These are phyloP conservation scores for Notospermus geniculatus DNA, from an alignment of 1,140 invertebrate species.

Conservation along the genomic window DNA sequence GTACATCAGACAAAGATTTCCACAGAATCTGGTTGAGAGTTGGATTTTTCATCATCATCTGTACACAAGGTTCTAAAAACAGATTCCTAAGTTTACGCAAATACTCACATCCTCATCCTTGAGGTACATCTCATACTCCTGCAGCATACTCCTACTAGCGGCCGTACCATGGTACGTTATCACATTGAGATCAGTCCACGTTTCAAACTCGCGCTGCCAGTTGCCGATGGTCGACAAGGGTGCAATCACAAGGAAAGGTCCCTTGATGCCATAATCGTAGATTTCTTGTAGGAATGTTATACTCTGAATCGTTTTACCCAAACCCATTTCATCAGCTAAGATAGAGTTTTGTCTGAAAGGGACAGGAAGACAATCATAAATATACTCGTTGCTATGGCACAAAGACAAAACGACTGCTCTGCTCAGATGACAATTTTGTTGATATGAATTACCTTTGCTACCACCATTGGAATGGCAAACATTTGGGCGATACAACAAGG, in stretches of 20 bases:
- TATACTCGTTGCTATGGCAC: too few relatives aligned
- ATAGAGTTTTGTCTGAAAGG: constrained; percentile 88
- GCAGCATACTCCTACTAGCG: constrained; percentile 93
- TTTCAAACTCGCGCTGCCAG: constrained; percentile 99
- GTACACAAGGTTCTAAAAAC: too few relatives aligned
- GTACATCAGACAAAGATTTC: too few relatives aligned
- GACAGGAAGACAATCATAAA: neutral
- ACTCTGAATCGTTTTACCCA: constrained; percentile 57
- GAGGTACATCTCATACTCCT: constrained; percentile 98
- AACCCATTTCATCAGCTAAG: constrained; percentile 99
- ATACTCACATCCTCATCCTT: constrained; percentile 73
- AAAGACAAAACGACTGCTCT: too few relatives aligned
- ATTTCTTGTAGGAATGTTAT: constrained; percentile 68
- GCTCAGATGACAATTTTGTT: too few relatives aligned
- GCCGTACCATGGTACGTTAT: constrained; percentile 93
- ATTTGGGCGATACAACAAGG: too few relatives aligned
- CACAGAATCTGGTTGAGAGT: too few relatives aligned
- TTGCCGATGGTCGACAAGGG: constrained; percentile 99
- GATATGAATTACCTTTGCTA: too few relatives aligned
- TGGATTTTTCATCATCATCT: too few relatives aligned
- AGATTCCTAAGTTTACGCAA: too few relatives aligned
- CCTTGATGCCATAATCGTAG: constrained; percentile 88
- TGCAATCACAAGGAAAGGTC: constrained; percentile 98
- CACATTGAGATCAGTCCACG: constrained; percentile 99
- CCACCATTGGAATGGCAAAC: neutral